Conservation (phyloP, 2,113 vertebrate species). For the Glaucomys volans region DNA sequence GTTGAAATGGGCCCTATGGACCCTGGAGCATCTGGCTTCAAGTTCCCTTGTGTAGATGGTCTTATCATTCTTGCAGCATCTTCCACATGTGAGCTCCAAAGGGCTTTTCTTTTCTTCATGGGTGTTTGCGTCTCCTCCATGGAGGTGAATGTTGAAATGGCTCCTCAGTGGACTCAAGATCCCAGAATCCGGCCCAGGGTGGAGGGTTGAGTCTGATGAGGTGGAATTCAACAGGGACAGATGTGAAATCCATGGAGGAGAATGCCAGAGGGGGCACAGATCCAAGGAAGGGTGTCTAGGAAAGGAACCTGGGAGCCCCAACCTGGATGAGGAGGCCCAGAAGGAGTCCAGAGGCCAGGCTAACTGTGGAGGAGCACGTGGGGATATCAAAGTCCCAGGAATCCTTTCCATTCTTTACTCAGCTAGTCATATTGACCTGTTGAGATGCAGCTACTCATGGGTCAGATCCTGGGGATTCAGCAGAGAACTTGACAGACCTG, state of each 20-base stretch:
- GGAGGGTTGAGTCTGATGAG: background rate
- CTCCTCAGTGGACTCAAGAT: background rate
- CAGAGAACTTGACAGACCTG: background rate
- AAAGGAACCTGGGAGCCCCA: background rate
- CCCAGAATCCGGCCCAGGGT: background rate
- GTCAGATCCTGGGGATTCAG: background rate
- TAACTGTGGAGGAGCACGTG: too few relatives aligned
- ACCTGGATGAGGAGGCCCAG: accelerated
- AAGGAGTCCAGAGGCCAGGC: background rate
- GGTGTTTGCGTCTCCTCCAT: too few relatives aligned
- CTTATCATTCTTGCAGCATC: background rate
- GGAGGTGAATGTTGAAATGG: background rate
- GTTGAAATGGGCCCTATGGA: background rate
- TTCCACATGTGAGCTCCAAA: background rate
- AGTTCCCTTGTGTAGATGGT: background rate
- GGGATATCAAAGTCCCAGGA: accelerated
- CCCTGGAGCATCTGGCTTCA: background rate
- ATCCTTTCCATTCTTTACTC: too few relatives aligned
- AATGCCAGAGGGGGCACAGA: background rate
- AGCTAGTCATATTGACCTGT: accelerated
- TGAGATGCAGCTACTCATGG: accelerated
- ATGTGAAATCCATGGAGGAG: background rate
- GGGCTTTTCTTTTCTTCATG: background rate
- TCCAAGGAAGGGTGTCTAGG: background rate
- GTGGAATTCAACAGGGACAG: background rate